phyloP scores from a whole-genome alignment of 2,797 vertebrate genomes.

The Diceros bicornis region DNA sequence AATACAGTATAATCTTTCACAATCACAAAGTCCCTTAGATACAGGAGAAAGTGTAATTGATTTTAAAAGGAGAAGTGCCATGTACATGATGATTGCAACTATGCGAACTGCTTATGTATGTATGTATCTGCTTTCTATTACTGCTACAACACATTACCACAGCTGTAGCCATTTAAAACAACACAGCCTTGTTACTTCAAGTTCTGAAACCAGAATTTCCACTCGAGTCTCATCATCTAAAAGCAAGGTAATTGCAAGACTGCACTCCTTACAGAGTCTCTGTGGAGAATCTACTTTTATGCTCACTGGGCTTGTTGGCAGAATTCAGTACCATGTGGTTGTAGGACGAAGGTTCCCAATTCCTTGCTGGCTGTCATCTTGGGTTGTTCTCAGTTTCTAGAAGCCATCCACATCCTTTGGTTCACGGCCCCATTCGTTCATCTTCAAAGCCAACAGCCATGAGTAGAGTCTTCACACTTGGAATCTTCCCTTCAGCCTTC shows the following conservation, averaged over 20 bases:
- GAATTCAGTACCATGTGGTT: not conserved
- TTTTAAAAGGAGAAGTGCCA: not conserved
- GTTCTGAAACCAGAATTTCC: not conserved
- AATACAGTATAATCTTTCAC: not conserved
- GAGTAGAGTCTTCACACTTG: not conserved
- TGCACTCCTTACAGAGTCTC: not conserved
- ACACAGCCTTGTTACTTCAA: not conserved
- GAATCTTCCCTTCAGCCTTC: not conserved
- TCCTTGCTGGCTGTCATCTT: not conserved
- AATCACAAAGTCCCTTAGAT: not conserved
- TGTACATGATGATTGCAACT: not conserved
- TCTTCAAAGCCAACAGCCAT: not conserved
- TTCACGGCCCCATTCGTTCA: not conserved
- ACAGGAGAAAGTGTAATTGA: not conserved
- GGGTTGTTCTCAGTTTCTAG: not conserved
- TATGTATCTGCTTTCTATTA: not conserved
- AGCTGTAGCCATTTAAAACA: not conserved
- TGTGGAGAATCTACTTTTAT: not conserved
- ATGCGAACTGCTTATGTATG: not conserved
- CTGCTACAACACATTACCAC: not conserved
- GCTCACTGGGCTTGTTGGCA: not conserved
- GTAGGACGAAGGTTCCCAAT: not conserved
- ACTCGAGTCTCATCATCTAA: not conserved
- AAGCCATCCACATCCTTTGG: not conserved
- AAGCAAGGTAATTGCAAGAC: not conserved